Evolutionary conservation across 2,797 vertebrate species (phyloP), one percentile per base, ranked within the genome.

Genomic region (Dendrocincla fuliginosa): DNA sequence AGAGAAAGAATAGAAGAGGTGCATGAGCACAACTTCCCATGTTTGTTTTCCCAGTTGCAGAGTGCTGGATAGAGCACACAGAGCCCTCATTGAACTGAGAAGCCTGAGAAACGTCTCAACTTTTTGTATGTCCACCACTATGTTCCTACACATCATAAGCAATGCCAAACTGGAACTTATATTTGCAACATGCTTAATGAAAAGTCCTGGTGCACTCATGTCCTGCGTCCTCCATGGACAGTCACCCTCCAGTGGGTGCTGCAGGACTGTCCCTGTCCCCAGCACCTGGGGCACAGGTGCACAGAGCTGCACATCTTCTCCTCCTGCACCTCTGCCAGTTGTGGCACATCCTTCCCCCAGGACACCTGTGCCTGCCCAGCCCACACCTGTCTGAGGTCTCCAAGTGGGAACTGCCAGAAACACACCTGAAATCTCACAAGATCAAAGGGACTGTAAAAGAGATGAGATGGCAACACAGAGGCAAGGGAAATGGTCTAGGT

Each of bases 121-220:
- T 71, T 57, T 78, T 77, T 53, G 22, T 33, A 11, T n/a, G 46
- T 57, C 67, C 76, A 39, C 16, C 37, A 3, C 37, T 39, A 41
- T 59, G 16, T 60, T 81, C 61, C 65, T 49, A 46, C 56, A 46
- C 0, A 2, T 17, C 81, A 16, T 0, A 0, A 44, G 33, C 46
- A 85, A 18, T 33, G 13, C 11, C 25, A 24, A 71, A 63, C 39
- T 41, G 76, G 69, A 63, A 74, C 1, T 20, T 3, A 4, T 16
- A 9, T 65, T 82, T 81, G 30, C 25, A 65, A 44, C 0, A 2
- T 4, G 17, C 27, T 50, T 57, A 35, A 50, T n/a, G 35, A 53
- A 84, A 56, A 0, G 0, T 7, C n/a, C 49, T 46, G 50, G 19
- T 0, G 1, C 2, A 1, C 24, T 23, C 44, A 22, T 52, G 46